Percentiles rank a stretch among this genome's conserved stretches.
These are phyloP conservation scores for Equus quagga DNA, from an alignment of 2,113 vertebrate species.

Conservation along the genomic window DNA sequence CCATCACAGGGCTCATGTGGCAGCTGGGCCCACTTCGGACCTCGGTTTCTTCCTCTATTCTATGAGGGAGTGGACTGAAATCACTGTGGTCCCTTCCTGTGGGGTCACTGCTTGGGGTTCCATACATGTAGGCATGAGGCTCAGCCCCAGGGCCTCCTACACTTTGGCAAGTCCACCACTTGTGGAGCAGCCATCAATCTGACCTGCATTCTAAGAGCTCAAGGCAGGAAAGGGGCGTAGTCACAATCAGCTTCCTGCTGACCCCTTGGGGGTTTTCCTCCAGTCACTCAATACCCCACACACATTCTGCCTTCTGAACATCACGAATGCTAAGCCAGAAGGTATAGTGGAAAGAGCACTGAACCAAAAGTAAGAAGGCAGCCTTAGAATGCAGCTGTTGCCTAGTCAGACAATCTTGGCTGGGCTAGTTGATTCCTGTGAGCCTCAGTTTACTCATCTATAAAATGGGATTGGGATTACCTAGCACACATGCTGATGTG, in stretches of 20 bases:
- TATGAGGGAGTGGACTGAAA: not conserved
- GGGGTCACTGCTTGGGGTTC: not conserved
- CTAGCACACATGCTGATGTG: not conserved
- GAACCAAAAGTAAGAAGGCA: not conserved
- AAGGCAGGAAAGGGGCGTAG: not conserved
- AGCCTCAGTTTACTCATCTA: not conserved
- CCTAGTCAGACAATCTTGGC: not conserved
- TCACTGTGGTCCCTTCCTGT: not conserved
- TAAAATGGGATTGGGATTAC: not conserved
- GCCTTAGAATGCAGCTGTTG: not conserved
- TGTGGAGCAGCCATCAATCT: not conserved
- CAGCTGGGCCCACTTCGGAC: fast-evolving
- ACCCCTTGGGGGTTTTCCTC: not conserved
- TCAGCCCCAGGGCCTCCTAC: not conserved
- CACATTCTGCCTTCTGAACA: not conserved
- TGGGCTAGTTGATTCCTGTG: not conserved
- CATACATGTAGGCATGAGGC: not conserved
- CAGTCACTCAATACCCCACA: too few relatives aligned
- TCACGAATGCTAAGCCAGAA: not conserved
- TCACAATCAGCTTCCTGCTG: not conserved
- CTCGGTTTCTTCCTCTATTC: not conserved
- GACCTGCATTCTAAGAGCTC: not conserved
- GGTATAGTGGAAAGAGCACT: not conserved
- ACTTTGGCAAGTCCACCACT: not conserved
- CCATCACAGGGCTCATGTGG: not conserved